phyloP scores from a whole-genome alignment of 1,140 invertebrate genomes.

The Bathynomus jamesi region DNA sequence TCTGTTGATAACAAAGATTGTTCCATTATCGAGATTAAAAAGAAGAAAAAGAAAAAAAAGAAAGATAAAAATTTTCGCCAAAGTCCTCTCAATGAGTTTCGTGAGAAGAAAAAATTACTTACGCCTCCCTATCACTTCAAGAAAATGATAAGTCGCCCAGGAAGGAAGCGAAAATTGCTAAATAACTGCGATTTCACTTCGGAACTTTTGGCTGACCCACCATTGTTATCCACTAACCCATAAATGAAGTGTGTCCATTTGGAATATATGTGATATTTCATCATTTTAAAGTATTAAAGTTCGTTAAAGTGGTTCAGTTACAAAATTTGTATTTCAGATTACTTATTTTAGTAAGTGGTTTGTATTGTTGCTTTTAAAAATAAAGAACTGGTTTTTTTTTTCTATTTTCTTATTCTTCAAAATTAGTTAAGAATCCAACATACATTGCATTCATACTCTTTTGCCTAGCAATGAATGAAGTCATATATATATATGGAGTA shows the following conservation, averaged over 20 bases:
- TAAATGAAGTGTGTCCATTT: too few relatives aligned
- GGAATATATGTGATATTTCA: too few relatives aligned
- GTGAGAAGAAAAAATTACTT: neutral
- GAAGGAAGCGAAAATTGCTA: neutral
- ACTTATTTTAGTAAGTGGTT: too few relatives aligned
- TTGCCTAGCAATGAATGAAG: too few relatives aligned
- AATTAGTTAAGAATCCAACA: neutral
- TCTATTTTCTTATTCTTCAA: neutral
- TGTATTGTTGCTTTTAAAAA: neutral
- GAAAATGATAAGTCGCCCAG: neutral
- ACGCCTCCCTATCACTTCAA: neutral
- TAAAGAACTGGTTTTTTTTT: neutral
- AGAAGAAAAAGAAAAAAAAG: too few relatives aligned
- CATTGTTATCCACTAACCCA: neutral
- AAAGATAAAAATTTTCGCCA: neutral
- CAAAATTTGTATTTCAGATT: too few relatives aligned
- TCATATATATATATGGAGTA: neutral
- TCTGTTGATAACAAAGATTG: too few relatives aligned
- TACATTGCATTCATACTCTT: neutral
- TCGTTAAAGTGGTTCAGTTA: too few relatives aligned
- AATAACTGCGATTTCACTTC: neutral
- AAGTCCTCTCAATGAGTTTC: neutral
- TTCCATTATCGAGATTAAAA: too few relatives aligned
- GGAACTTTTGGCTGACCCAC: neutral
- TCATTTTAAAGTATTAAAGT: too few relatives aligned